A percentile compares a stretch with the other conserved stretches of the same genome.
phyloP scores from a whole-genome alignment of 2,113 vertebrate genomes.

The Sebastes schlegelii region DNA sequence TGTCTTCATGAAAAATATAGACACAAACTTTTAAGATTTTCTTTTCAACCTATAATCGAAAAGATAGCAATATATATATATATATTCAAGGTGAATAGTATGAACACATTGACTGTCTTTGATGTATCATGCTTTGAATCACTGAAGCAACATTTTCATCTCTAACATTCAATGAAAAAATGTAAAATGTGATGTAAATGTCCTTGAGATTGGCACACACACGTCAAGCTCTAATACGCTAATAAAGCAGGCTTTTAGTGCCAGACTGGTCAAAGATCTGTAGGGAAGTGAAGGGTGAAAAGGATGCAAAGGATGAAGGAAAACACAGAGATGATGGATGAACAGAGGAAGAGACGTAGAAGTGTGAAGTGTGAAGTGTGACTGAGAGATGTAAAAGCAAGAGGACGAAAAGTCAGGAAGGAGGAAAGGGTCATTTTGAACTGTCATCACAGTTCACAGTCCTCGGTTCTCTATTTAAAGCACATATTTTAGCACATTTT shows the following conservation, averaged over 20 bases:
- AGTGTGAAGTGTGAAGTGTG: neutral
- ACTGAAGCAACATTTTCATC: slow-evolving; percentile 33
- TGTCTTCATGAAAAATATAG: slow-evolving; percentile 59
- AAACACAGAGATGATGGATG: slow-evolving; percentile 36
- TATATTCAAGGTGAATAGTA: slow-evolving; percentile 25
- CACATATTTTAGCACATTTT: neutral
- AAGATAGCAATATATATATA: neutral
- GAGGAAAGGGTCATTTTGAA: neutral
- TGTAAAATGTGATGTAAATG: slow-evolving; percentile 17
- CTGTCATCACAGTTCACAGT: neutral
- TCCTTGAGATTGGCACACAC: slow-evolving; percentile 23
- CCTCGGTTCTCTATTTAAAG: neutral
- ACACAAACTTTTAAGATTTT: neutral
- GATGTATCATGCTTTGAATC: slow-evolving; percentile 38
- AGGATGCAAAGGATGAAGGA: slow-evolving; percentile 36
- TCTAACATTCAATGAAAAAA: slow-evolving; percentile 32
- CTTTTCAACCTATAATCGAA: neutral
- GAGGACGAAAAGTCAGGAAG: slow-evolving; percentile 22
- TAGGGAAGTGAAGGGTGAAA: slow-evolving; percentile 18
- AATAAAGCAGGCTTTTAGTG: slow-evolving; percentile 30
- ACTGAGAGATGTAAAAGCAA: slow-evolving; percentile 19
- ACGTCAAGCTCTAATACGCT: slow-evolving; percentile 40
- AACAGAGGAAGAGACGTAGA: neutral
- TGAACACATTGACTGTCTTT: slow-evolving; percentile 12
- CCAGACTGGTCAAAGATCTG: slow-evolving; percentile 26